Conservation (phyloP, 2,113 vertebrate genomes). For the Anhinga rufa region DNA sequence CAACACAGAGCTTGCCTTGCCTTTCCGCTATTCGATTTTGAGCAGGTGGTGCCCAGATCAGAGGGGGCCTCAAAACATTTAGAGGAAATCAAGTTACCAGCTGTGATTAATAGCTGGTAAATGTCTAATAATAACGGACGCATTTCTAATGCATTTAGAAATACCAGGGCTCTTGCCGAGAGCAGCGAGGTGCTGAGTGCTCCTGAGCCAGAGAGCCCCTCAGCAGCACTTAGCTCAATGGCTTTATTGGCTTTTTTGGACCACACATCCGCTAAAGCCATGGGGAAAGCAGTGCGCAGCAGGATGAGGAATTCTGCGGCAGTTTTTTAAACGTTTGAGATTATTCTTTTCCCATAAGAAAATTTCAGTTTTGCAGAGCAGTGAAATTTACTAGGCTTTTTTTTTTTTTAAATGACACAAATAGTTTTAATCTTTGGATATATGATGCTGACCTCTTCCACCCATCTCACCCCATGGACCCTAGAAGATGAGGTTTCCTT, state of each 20-base stretch:
- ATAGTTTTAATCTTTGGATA: not conserved
- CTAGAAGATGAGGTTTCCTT: not conserved
- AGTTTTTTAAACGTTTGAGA: not conserved
- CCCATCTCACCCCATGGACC: not conserved
- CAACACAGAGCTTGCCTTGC: fast-evolving
- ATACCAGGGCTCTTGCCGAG: not conserved
- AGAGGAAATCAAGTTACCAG: not conserved
- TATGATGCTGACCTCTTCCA: not conserved
- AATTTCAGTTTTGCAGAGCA: not conserved
- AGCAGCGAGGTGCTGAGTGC: not conserved
- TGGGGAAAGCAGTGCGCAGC: not conserved
- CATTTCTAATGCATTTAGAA: not conserved
- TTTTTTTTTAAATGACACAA: not conserved
- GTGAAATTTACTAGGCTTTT: not conserved
- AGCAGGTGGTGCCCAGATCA: not conserved
- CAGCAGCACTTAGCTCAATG: not conserved
- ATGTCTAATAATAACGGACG: not conserved
- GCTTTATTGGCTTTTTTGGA: not conserved
- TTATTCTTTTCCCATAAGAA: not conserved
- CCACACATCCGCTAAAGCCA: not conserved
- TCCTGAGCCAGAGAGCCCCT: not conserved
- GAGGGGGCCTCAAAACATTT: not conserved
- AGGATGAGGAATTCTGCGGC: not conserved
- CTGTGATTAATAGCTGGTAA: not conserved
- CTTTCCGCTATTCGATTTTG: not conserved